Evolutionary conservation across 2,888 invertebrate species (phyloP), one percentile per base, ranked within the genome.

Genomic region (Campoletis raptor): DNA sequence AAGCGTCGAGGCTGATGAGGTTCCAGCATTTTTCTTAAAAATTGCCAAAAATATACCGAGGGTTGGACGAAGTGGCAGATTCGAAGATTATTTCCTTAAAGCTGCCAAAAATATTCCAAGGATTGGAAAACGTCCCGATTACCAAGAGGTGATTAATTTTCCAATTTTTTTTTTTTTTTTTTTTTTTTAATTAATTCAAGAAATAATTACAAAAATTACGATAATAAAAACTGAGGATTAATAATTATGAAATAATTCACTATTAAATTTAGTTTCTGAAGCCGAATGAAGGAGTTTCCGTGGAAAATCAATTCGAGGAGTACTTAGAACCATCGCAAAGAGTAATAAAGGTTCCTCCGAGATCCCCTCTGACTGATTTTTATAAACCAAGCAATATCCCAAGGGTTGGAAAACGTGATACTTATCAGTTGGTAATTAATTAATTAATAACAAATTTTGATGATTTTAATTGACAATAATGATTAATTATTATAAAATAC

Each of bases 11-110:
- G 92, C 91, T 0, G 93, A 93, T 66, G 93, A 92, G 76, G 90
- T 92, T 6, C 94, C 94, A 0, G 92, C 92, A 0, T 94, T 94
- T 81, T 94, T 93, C 54, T 77, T 94, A 3, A 94, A 94, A 89
- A 93, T 93, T 42, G 94, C 92, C 0, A 94, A 94, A 85, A 92
- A 90, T 21, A 90, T 94, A 36, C 94, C 92, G 1, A 87, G 92
- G 15, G 90, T 93, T 0, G 94, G 93, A 12, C 87, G 93, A 21
- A 93, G 93, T 81, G 92, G 89, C 70, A 90, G 85, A 18, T 91
- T 90, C 66, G 91, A 93, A 6, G 90, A 93, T 70, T 90, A 90
- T 40, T 91, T 91, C 79, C 81, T 90, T 5, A 92, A 93, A 30
- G 85, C 91, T 0, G 89, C 92, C 6, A 92, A 92, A 70, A 92